Base-by-base conservation (phyloP, 2,797 vertebrate genomes). In the Sebastes matsubarae region DNA sequence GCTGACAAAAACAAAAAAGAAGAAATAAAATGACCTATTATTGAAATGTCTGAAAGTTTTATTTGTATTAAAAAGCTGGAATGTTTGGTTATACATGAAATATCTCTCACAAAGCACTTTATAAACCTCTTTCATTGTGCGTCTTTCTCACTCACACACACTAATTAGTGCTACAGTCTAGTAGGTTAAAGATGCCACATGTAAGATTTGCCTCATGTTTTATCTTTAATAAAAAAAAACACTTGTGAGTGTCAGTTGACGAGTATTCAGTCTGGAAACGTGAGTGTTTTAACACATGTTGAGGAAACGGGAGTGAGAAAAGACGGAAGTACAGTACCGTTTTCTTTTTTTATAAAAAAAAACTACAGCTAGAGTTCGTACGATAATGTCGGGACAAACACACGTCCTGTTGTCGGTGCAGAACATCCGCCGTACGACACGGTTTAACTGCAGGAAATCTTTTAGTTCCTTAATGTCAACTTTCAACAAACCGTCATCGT, bases 11-110 rank as follows among this genome's bases (percentile, higher is more conserved):
- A 64, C 0, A 25, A 12, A 6, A 0, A n/a, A 8, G 54, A 24
- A 22, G 22, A 24, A 10, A 2, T 0, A 5, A 27, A 29, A 54
- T 5, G 7, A 42, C 14, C 1, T 3, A 1, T 0, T 14, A 27
- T 3, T 67, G 32, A 81, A 84, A 78, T 25, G 42, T 70, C 20
- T 80, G 13, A 55, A 67, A 63, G 11, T 72, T 89, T 92, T 90
- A 91, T 92, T 70, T 75, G 75, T 36, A 81, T 86, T 84, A 84
- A 87, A 79, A 86, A 80, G 76, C 63, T 72, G 78, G 79, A 87
- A 88, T 85, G 86, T 87, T 77, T 59, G 73, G 73, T 86, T 80
- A 84, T 4, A 81, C 80, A 70, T 30, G 6, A 68, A 77, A 71
- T 14, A 52, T 64, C 2, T 74, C 9, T 34, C 10, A 66, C 36